Conservation (phyloP, 2,113 vertebrate species). For the Phaetusa simplex region DNA sequence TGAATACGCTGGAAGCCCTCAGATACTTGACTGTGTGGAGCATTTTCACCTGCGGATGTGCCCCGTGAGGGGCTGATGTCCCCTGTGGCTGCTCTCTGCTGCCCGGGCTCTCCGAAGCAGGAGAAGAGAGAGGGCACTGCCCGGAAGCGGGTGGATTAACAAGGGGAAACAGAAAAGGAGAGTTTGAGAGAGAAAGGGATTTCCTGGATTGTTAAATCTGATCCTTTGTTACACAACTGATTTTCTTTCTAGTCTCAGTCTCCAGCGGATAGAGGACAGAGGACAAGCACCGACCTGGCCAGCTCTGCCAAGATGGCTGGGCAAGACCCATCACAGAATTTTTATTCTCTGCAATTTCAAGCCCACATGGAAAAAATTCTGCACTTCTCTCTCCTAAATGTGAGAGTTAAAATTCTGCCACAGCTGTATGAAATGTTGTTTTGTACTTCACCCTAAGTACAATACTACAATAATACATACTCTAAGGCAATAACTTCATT, state of each 20-base stretch:
- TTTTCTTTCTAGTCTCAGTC: not conserved
- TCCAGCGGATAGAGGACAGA: not conserved
- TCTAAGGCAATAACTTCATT: not conserved
- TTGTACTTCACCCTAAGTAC: not conserved
- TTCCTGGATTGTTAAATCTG: not conserved
- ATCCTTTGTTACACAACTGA: not conserved
- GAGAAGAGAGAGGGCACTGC: not conserved
- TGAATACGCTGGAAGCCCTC: not conserved
- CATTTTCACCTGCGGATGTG: not conserved
- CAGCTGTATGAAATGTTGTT: not conserved
- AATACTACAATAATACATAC: too few relatives aligned
- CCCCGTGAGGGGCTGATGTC: not conserved
- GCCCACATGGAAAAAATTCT: not conserved
- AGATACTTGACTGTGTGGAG: not conserved
- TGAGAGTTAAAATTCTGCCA: not conserved
- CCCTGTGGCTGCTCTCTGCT: not conserved
- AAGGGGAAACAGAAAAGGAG: not conserved
- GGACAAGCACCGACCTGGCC: not conserved
- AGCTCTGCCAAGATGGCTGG: not conserved
- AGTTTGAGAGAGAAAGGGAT: not conserved
- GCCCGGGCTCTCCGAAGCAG: not conserved
- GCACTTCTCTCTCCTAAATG: not conserved
- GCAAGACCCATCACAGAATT: not conserved
- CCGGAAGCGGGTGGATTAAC: accelerated
- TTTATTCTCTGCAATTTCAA: not conserved